A percentile compares a stretch with the other conserved stretches of the same genome.
These are phyloP conservation scores for Pseudanteris insignis DNA, from an alignment of 2,888 invertebrate genomes.

Conservation along the genomic window DNA sequence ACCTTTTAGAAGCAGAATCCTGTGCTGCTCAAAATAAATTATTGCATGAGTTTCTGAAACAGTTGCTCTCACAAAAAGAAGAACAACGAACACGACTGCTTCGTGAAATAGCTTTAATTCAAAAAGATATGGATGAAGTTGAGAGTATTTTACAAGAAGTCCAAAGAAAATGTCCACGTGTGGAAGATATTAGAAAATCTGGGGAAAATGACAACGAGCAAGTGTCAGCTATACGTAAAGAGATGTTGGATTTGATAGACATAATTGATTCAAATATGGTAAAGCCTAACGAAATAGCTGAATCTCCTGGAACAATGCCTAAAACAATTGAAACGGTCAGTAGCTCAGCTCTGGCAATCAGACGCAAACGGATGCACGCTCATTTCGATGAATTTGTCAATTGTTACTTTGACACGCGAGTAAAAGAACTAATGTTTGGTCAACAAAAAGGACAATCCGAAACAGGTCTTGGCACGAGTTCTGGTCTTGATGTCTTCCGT, in stretches of 20 bases:
- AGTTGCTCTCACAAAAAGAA: slow-evolving; percentile 78
- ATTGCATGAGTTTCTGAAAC: slow-evolving; percentile 84
- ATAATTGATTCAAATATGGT: slow-evolving; percentile 69
- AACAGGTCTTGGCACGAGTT: slow-evolving; percentile 54
- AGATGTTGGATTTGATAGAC: slow-evolving; percentile 70
- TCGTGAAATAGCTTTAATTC: slow-evolving; percentile 79
- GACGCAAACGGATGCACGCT: slow-evolving; percentile 80
- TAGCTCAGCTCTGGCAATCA: slow-evolving; percentile 71
- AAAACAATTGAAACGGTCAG: slow-evolving; percentile 50
- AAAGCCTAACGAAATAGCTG: slow-evolving; percentile 52
- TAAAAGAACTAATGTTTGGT: slow-evolving; percentile 77
- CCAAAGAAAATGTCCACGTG: slow-evolving; percentile 70
- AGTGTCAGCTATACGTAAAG: slow-evolving; percentile 69
- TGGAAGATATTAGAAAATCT: slow-evolving; percentile 69
- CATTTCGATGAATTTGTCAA: slow-evolving; percentile 91
- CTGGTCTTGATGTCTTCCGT: slow-evolving; percentile 79
- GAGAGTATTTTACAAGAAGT: slow-evolving; percentile 72
- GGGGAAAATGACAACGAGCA: slow-evolving; percentile 68
- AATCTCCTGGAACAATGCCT: slow-evolving; percentile 42
- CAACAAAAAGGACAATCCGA: slow-evolving; percentile 54
- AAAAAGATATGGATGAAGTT: slow-evolving; percentile 78
- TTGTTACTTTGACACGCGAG: slow-evolving; percentile 83
- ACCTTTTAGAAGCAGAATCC: slow-evolving; percentile 82
- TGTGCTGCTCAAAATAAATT: slow-evolving; percentile 82
- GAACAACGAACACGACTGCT: slow-evolving; percentile 74